These are phyloP conservation scores for Phataginus tricuspis DNA, from an alignment of 2,797 vertebrate species.

Conservation along the genomic window DNA sequence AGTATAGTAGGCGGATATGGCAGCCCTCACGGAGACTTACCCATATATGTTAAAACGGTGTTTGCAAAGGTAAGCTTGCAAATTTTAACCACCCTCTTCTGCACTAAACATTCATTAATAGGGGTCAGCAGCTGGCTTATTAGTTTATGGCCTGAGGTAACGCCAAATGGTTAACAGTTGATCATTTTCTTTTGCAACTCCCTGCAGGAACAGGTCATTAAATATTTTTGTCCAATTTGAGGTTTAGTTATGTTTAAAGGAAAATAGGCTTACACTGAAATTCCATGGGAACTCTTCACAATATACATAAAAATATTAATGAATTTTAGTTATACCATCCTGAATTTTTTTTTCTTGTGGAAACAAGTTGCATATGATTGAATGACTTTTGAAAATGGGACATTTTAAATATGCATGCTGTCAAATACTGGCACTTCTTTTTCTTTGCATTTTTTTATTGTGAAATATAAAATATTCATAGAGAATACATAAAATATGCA, in stretches of 20 bases:
- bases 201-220: slow-evolving; percentile 52
- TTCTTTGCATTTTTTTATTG: neutral
- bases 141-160: slow-evolving; percentile 71
- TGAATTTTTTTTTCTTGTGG: slow-evolving; percentile 33
- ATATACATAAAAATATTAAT: slow-evolving; percentile 47
- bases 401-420: neutral
- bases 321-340: neutral
- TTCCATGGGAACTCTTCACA: neutral
- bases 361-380: neutral
- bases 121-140: slow-evolving; percentile 68
- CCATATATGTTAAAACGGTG: slow-evolving; percentile 98
- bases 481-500: slow-evolving; percentile 14
- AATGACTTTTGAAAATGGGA: slow-evolving; percentile 48
- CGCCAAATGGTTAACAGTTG: slow-evolving; percentile 53
- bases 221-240: slow-evolving; percentile 70
- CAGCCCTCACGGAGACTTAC: slow-evolving; percentile 97
- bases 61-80: slow-evolving; percentile 93
- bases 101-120: neutral
- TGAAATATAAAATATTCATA: neutral
- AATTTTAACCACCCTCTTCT: slow-evolving; percentile 33
- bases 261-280: slow-evolving; percentile 56
- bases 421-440: neutral
- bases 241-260: slow-evolving; percentile 57
- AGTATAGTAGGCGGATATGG: slow-evolving; percentile 98
- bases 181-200: slow-evolving; percentile 69